phyloP scores from a whole-genome alignment of 2,888 invertebrate genomes.

The Belgica antarctica region DNA sequence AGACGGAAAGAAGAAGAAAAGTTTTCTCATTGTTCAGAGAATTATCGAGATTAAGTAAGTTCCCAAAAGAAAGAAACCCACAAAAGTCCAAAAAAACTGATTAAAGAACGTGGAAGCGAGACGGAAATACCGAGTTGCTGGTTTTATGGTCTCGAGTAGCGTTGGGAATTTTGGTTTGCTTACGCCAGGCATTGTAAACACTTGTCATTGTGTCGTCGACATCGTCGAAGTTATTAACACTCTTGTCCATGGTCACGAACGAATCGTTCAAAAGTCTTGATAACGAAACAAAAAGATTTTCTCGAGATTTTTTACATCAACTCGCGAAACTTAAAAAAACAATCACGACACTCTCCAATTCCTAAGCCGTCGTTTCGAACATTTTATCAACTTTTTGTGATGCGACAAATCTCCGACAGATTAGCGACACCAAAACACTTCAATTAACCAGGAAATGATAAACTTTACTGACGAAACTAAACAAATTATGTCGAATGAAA shows the following conservation, averaged over 20 bases:
- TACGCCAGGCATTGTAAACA: conserved; percentile 66
- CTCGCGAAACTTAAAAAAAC: conserved; percentile 44
- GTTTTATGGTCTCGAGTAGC: background rate
- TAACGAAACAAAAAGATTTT: conserved; percentile 16
- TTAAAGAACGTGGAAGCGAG: background rate
- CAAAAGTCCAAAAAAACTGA: background rate
- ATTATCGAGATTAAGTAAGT: conserved; percentile 21
- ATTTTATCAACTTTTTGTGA: too few species aligned
- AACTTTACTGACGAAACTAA: conserved; percentile 8
- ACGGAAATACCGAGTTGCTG: background rate
- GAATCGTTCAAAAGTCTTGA: too few species aligned
- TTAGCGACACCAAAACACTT: background rate
- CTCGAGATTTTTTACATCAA: conserved; percentile 17
- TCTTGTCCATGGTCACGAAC: conserved; percentile 30
- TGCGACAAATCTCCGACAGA: background rate
- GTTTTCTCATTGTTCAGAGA: conserved; percentile 2
- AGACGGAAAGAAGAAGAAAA: background rate
- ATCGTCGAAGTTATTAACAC: conserved; percentile 48
- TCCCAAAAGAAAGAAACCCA: background rate
- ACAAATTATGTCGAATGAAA: conserved; percentile 18
- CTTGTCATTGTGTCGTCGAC: conserved; percentile 63
- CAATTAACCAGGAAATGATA: conserved; percentile 22
- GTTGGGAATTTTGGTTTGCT: conserved; percentile 51
- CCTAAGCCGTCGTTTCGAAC: conserved; percentile 22
- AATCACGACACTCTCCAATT: conserved; percentile 43